phyloP scores from a whole-genome alignment of 35 echinoderm and acorn worm genomes.

The Heliocidaris erythrogramma region DNA sequence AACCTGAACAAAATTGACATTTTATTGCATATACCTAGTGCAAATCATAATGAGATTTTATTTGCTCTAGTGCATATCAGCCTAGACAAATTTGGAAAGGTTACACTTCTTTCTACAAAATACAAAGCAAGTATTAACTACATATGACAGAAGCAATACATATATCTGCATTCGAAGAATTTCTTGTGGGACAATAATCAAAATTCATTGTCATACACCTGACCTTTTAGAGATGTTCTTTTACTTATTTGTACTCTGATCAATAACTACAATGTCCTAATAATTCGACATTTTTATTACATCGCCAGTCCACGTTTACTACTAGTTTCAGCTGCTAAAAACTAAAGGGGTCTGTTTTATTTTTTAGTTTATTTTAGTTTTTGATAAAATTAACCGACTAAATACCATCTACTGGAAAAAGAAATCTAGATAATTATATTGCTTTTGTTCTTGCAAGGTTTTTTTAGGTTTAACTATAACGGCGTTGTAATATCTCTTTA shows the following conservation, averaged over 20 bases:
- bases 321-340: no score
- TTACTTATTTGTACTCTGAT: not conserved
- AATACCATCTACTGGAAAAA: no score
- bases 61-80: not conserved
- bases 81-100: not conserved
- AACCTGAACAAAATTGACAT: not conserved
- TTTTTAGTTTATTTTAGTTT: no score
- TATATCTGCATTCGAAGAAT: not conserved
- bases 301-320: no score
- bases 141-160: not conserved
- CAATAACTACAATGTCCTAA: not conserved
- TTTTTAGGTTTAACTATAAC: no score
- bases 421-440: no score
- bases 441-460: no score
- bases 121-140: not conserved
- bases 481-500: no score
- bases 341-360: no score
- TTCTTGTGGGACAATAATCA: not conserved
- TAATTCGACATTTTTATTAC: no score
- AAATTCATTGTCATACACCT: not conserved
- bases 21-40: not conserved
- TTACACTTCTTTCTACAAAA: not conserved
- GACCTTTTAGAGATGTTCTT: not conserved
- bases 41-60: constrained; percentile 13
- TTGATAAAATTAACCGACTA: no score